phyloP scores from a whole-genome alignment of 2,797 vertebrate species.

The Rhinophrynus dorsalis region DNA sequence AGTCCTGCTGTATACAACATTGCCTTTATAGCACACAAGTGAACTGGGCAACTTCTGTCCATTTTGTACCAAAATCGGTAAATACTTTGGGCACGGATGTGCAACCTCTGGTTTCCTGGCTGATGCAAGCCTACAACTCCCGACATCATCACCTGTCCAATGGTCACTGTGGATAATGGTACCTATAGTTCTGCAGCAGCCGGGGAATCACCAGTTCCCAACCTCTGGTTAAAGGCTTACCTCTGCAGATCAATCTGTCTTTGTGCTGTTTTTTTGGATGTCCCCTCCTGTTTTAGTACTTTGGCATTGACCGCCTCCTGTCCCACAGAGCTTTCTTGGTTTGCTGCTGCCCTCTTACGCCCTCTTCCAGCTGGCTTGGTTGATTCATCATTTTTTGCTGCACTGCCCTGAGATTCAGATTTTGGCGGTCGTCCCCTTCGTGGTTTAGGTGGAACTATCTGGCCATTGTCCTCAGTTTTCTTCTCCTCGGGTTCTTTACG shows the following conservation, averaged over 20 bases:
- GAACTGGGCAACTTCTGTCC: too few relatives aligned
- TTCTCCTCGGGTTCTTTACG: conserved; percentile 74
- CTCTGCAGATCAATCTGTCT: conserved; percentile 97
- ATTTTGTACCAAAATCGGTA: too few relatives aligned
- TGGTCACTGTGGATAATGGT: too few relatives aligned
- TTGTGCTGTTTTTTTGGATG: conserved; percentile 86
- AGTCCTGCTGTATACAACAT: too few relatives aligned
- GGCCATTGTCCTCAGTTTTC: conserved; percentile 69
- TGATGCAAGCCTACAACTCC: too few relatives aligned
- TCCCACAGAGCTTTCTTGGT: conserved; percentile 74
- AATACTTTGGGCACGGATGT: too few relatives aligned
- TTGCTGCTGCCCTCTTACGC: conserved; percentile 82
- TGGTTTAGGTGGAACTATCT: conserved; percentile 78
- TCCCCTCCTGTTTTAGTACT: conserved; percentile 86
- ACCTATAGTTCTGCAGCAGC: too few relatives aligned
- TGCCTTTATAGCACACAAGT: too few relatives aligned
- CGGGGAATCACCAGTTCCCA: too few relatives aligned
- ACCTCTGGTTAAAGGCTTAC: conserved; percentile 66
- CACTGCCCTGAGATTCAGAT: conserved; percentile 68
- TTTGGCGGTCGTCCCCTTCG: conserved; percentile 91
- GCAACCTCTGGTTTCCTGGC: too few relatives aligned
- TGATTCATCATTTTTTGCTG: conserved; percentile 71
- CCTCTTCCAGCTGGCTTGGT: conserved; percentile 80
- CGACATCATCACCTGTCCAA: not conserved
- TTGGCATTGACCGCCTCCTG: conserved; percentile 88